Conservation (phyloP, 2,888 invertebrate species). For the Polyommatus icarus region DNA sequence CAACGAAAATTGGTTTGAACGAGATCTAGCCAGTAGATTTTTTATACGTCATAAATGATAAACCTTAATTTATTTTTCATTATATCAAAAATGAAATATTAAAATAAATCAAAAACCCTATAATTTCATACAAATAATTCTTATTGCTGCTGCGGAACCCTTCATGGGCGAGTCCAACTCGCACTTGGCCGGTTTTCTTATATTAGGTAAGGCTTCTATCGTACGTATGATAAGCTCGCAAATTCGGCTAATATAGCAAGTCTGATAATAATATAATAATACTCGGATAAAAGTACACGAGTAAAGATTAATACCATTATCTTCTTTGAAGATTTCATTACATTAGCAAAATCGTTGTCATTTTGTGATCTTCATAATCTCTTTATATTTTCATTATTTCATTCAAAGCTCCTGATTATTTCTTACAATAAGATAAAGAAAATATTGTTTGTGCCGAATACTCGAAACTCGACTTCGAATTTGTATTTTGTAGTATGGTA, state of each 20-base stretch:
- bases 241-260: neutral
- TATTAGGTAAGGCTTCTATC: neutral
- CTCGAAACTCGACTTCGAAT: too few relatives aligned
- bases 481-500: too few relatives aligned
- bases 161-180: too few relatives aligned
- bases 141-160: too few relatives aligned
- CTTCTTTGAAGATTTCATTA: conserved; percentile 9
- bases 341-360: neutral
- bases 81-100: too few relatives aligned
- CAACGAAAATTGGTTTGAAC: too few relatives aligned
- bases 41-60: too few relatives aligned
- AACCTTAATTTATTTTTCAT: too few relatives aligned
- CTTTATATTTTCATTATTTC: neutral
- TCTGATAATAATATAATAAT: neutral
- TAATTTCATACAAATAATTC: too few relatives aligned
- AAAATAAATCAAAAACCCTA: too few relatives aligned
- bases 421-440: neutral
- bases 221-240: neutral
- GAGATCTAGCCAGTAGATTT: too few relatives aligned
- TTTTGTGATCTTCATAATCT: conserved; percentile 17
- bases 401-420: neutral
- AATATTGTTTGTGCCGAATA: neutral
- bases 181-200: too few relatives aligned
- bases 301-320: neutral
- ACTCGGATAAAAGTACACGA: neutral